Percentiles rank a stretch among this genome's conserved stretches.
phyloP scores from a whole-genome alignment of 2,888 invertebrate genomes.

The Drosophila ezoana region DNA sequence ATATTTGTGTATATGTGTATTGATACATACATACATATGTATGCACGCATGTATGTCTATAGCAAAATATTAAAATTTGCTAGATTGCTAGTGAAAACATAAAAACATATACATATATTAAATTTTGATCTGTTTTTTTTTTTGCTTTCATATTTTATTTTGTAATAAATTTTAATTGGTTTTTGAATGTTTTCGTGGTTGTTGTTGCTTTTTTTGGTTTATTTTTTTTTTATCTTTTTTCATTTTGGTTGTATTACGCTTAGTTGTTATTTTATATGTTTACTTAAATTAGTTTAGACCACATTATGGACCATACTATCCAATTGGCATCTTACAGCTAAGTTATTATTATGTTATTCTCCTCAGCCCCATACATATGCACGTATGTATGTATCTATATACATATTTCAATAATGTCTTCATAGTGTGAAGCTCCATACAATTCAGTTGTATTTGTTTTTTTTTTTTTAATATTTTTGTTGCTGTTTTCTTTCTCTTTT shows the following conservation, averaged over 20 bases:
- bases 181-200: constrained; percentile 60
- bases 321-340: constrained; percentile 65
- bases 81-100: constrained; percentile 28
- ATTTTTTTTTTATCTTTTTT: constrained; percentile 9
- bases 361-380: constrained; percentile 63
- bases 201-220: constrained; percentile 19
- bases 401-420: constrained; percentile 36
- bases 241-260: constrained; percentile 31
- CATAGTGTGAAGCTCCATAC: constrained; percentile 39
- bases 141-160: constrained; percentile 59
- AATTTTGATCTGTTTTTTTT: constrained; percentile 41
- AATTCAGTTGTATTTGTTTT: constrained; percentile 30
- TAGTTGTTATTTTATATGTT: constrained; percentile 44
- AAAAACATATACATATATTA: constrained; percentile 41
- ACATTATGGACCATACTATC: constrained; percentile 61
- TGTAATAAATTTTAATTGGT: constrained; percentile 62
- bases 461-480: constrained; percentile 4
- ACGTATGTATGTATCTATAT: constrained; percentile 54
- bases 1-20: constrained; percentile 12
- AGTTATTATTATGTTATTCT: constrained; percentile 40
- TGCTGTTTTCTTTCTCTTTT: constrained; percentile 5
- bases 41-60: constrained; percentile 13
- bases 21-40: constrained; percentile 18
- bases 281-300: constrained; percentile 63
- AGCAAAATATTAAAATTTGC: constrained; percentile 16